Conservation (phyloP, 2,113 vertebrate genomes). For the Thamnophis sirtalis region DNA sequence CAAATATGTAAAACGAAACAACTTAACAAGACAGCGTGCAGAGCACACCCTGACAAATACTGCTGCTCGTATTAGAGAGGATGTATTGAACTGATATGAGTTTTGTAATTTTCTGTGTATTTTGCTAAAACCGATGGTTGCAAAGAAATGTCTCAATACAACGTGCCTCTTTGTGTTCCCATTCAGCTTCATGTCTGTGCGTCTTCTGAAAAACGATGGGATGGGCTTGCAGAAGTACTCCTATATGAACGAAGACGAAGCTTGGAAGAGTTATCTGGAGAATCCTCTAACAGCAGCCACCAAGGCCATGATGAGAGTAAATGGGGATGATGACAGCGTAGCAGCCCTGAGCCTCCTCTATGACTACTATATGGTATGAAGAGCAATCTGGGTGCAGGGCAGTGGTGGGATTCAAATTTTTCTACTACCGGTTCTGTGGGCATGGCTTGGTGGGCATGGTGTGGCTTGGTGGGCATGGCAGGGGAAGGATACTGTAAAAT, state of each 20-base stretch:
- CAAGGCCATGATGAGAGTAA: conserved; percentile 83
- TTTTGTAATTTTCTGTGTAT: background rate
- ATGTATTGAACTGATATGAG: background rate
- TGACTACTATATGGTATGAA: conserved; percentile 81
- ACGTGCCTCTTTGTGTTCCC: accelerated
- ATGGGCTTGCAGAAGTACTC: conserved; percentile 83
- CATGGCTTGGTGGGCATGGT: no score
- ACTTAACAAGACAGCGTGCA: background rate
- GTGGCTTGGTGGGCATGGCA: no score
- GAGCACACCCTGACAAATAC: background rate
- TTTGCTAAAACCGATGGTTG: background rate
- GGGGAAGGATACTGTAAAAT: no score
- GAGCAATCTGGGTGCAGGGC: background rate
- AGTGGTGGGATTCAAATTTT: no score
- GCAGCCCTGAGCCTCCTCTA: conserved; percentile 86
- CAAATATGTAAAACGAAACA: background rate
- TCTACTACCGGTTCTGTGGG: no score
- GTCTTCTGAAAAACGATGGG: conserved; percentile 87
- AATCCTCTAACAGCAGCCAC: conserved; percentile 74
- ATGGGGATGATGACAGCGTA: conserved; percentile 82
- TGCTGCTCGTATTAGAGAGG: background rate
- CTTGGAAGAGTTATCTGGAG: conserved; percentile 87
- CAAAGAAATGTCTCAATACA: background rate
- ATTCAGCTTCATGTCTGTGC: conserved; percentile 80
- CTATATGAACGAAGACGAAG: conserved; percentile 80